phyloP scores from a whole-genome alignment of 2,888 invertebrate species.

The Cistogaster globosa region DNA sequence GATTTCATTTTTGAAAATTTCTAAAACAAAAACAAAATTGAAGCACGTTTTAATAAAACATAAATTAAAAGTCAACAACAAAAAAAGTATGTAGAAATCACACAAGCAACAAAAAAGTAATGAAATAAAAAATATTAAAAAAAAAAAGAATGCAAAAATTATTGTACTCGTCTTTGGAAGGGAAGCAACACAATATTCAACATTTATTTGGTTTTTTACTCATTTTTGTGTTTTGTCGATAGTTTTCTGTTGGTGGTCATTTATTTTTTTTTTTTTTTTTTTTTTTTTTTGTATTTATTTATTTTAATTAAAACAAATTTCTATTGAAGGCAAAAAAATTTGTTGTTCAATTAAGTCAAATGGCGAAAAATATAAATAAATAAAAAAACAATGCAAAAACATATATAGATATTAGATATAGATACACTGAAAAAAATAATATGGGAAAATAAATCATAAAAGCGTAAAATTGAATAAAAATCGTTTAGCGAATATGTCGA shows the following conservation, averaged over 20 bases:
- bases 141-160: background rate
- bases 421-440: too few relatives aligned
- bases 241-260: constrained; percentile 17
- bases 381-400: constrained; percentile 3
- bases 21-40: background rate
- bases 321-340: constrained; percentile 43
- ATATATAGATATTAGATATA: background rate
- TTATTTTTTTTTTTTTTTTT: constrained; percentile 9
- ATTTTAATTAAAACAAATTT: constrained; percentile 27
- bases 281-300: constrained; percentile 17
- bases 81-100: background rate
- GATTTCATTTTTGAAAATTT: constrained; percentile 15
- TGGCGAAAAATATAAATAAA: constrained; percentile 19
- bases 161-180: background rate
- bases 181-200: constrained; percentile 3
- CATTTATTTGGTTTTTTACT: constrained; percentile 2
- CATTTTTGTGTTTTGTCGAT: background rate
- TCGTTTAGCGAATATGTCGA: too few relatives aligned
- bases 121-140: too few relatives aligned
- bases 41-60: background rate
- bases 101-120: background rate
- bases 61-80: background rate
- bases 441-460: too few relatives aligned
- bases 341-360: constrained; percentile 51
- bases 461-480: too few relatives aligned